Percentiles rank a stretch among this genome's conserved stretches.
These are phyloP conservation scores for Leptobrachium leishanense DNA, from an alignment of 2,113 vertebrate species.

Conservation along the genomic window DNA sequence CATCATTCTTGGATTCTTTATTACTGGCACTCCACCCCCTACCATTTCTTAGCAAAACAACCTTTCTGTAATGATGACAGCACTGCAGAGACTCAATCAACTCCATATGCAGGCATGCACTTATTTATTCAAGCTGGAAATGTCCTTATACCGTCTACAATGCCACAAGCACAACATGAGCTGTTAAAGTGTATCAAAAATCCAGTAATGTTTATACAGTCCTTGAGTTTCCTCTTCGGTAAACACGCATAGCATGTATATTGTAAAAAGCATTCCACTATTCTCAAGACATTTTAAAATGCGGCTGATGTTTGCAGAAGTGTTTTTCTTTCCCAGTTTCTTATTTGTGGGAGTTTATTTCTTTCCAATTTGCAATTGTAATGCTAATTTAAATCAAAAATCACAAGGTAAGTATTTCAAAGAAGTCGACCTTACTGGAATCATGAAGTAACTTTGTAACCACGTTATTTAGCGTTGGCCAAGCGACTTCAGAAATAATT, in stretches of 20 bases:
- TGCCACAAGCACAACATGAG: not conserved
- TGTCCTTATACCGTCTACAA: not conserved
- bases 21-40: constrained; percentile 9
- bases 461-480: no score
- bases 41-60: constrained; percentile 21
- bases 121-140: constrained; percentile 2
- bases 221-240: no score
- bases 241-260: not conserved
- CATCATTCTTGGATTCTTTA: constrained; percentile 33
- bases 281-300: no score
- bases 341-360: no score
- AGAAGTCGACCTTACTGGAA: no score
- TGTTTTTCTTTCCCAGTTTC: no score
- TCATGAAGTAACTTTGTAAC: no score
- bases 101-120: constrained; percentile 34
- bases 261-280: not conserved
- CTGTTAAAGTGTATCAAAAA: constrained; percentile 20
- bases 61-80: constrained; percentile 34
- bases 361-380: no score
- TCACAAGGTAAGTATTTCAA: no score
- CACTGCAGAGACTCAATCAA: constrained; percentile 21
- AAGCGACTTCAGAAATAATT: no score
- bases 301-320: no score
- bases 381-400: no score
- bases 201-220: not conserved